phyloP scores from a whole-genome alignment of 1,140 invertebrate species.

The Heliothis subflexa region DNA sequence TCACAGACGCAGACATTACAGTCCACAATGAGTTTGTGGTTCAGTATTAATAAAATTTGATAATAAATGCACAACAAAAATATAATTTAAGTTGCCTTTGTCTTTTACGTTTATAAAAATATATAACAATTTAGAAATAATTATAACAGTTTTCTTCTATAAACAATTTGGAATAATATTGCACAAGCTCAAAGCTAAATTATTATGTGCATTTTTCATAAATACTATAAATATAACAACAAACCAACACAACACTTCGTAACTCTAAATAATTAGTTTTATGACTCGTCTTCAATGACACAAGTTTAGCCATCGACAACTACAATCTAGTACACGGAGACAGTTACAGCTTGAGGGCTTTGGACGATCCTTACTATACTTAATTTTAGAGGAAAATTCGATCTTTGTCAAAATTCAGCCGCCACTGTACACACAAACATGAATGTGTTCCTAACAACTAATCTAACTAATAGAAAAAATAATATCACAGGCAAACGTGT shows the following conservation, averaged over 20 bases:
- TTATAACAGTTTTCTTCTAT: constrained; percentile 80
- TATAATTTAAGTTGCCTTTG: constrained; percentile 83
- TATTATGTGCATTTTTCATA: constrained; percentile 78
- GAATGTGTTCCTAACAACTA: constrained; percentile 41
- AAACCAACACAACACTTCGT: constrained; percentile 78
- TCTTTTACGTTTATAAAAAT: constrained; percentile 84
- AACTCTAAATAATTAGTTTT: constrained; percentile 56
- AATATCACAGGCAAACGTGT: constrained; percentile 50
- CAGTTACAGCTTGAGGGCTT: constrained; percentile 18
- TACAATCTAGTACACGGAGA: constrained; percentile 33
- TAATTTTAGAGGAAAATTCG: constrained; percentile 39
- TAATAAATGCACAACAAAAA: constrained; percentile 86
- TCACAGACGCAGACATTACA: constrained; percentile 78
- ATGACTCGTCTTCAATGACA: constrained; percentile 62
- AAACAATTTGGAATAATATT: constrained; percentile 85
- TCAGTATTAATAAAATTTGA: constrained; percentile 81
- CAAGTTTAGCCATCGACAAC: constrained; percentile 61
- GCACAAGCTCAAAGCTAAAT: constrained; percentile 84
- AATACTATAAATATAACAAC: constrained; percentile 82
- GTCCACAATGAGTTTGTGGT: constrained; percentile 83
- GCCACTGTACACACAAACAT: constrained; percentile 14
- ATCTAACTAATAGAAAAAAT: constrained; percentile 49
- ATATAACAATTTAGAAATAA: constrained; percentile 85
- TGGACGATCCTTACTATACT: constrained; percentile 19
- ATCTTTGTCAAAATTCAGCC: constrained; percentile 14